phyloP scores from a whole-genome alignment of 1,140 invertebrate genomes.

The Bombus difficillimus region DNA sequence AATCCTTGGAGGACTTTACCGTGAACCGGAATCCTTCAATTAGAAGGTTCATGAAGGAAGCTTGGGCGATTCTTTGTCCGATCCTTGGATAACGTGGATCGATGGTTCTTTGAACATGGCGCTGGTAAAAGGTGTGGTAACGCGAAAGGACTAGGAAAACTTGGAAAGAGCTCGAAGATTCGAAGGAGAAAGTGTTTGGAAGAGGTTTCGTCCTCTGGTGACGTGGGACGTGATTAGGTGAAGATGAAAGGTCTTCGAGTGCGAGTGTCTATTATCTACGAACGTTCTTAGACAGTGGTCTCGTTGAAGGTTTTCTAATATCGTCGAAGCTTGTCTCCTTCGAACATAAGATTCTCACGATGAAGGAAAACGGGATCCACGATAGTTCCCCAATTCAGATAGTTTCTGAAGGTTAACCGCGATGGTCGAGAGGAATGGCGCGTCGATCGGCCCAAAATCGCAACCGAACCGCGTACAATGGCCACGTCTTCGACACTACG shows the following conservation, averaged over 20 bases:
- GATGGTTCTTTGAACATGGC: background rate
- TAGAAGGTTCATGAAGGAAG: no score
- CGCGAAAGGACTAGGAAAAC: background rate
- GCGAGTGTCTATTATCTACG: background rate
- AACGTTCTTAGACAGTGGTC: no score
- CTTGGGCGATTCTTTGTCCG: background rate
- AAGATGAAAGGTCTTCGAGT: background rate
- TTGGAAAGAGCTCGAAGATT: no score
- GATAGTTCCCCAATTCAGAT: no score
- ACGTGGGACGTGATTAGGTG: background rate
- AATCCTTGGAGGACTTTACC: no score
- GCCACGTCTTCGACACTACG: slow-evolving; percentile 10
- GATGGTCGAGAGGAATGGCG: background rate
- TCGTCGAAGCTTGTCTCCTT: no score
- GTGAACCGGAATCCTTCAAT: no score
- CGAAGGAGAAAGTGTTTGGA: background rate
- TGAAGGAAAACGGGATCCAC: no score
- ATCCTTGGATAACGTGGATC: slow-evolving; percentile 1
- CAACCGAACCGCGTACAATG: background rate
- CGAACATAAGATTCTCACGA: no score
- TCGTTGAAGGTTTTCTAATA: no score
- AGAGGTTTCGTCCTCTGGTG: background rate
- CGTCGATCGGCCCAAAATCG: background rate
- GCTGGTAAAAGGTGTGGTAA: background rate
- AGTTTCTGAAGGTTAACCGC: background rate